Conservation (phyloP, 1,140 invertebrate species). For the Polypedilum pembai region DNA sequence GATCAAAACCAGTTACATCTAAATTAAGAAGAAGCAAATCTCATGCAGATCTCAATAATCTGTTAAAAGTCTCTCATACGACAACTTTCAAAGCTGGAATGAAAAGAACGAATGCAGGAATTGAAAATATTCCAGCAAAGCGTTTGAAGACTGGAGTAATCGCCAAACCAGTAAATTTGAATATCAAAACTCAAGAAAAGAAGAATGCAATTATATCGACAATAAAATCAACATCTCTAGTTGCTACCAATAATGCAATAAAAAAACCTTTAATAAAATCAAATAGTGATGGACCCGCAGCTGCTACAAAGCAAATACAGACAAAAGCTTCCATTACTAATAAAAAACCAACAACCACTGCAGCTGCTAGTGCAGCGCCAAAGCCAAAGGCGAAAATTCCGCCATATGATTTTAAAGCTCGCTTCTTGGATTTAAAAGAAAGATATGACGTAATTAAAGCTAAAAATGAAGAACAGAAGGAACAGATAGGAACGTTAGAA, state of each 20-base stretch:
- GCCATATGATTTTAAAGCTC: conserved; percentile 52
- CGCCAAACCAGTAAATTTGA: background rate
- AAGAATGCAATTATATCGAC: background rate
- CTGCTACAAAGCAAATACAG: background rate
- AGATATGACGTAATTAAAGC: conserved; percentile 49
- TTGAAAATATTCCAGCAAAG: background rate
- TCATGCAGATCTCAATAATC: background rate
- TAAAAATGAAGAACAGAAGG: conserved; percentile 47
- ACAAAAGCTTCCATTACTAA: conserved; percentile 29
- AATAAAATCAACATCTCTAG: background rate
- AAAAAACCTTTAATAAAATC: background rate
- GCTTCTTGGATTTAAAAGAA: conserved; percentile 51
- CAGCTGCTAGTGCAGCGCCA: too few relatives aligned
- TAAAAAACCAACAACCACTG: background rate
- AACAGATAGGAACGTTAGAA: conserved; percentile 43
- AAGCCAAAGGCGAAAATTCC: conserved; percentile 43
- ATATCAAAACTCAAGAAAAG: background rate
- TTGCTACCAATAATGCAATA: background rate
- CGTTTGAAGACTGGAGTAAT: background rate
- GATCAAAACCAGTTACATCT: background rate
- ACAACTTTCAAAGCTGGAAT: background rate
- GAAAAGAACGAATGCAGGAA: background rate
- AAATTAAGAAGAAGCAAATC: conserved; percentile 24
- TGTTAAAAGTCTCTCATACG: background rate
- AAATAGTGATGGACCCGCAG: background rate